Evolutionary conservation across 2,888 invertebrate species (phyloP).

Genomic region (Leptinotarsa peninsularis): DNA sequence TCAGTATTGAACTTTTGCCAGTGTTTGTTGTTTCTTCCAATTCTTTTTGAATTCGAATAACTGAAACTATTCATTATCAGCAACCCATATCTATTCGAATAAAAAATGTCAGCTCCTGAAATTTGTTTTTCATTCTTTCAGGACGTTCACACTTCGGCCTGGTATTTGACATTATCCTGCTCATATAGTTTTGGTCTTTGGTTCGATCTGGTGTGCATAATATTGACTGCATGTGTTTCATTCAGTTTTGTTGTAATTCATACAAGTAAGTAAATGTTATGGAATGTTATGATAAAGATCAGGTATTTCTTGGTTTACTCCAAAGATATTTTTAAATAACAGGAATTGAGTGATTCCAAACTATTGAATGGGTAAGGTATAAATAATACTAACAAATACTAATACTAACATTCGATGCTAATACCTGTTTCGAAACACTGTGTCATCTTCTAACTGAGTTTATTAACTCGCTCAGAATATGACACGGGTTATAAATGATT

Average conservation of each 20-base stretch:
- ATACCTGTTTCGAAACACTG: too few species aligned
- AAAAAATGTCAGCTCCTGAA: background rate
- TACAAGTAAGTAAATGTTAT: conserved; percentile 51
- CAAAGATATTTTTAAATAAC: background rate
- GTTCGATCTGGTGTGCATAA: conserved; percentile 73
- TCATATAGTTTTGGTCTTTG: conserved; percentile 75
- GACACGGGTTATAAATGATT: too few species aligned
- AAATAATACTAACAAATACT: too few species aligned
- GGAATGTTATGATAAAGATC: background rate
- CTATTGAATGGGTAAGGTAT: too few species aligned
- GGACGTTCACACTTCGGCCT: conserved; percentile 73
- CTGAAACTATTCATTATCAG: background rate
- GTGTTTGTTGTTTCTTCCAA: too few species aligned
- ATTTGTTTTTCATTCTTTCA: conserved; percentile 37
- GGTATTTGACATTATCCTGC: conserved; percentile 72
- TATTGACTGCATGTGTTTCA: conserved; percentile 72
- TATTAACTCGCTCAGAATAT: too few species aligned
- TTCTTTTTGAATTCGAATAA: too few species aligned
- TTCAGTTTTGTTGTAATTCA: conserved; percentile 70
- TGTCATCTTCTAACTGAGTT: too few species aligned
- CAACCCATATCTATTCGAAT: background rate
- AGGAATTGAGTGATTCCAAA: too few species aligned
- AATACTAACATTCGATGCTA: too few species aligned
- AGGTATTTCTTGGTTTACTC: background rate
- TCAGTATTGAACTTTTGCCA: too few species aligned